Percentiles rank a stretch among this genome's conserved stretches.
These are phyloP conservation scores for Corbicula japonica DNA, from an alignment of 2,888 invertebrate species.

Conservation along the genomic window DNA sequence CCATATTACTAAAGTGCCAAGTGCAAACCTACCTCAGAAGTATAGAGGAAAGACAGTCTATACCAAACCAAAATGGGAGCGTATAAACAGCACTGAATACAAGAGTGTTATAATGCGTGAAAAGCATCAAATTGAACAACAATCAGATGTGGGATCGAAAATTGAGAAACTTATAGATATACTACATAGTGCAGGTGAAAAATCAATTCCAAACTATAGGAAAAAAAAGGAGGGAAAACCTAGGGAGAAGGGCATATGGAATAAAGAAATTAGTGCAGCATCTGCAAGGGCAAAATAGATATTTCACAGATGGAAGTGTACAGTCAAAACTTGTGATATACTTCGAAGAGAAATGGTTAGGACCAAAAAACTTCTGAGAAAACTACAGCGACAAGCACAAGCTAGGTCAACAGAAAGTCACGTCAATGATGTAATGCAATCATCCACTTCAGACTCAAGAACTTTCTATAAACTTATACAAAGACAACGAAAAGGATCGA, in stretches of 20 bases:
- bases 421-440: background rate
- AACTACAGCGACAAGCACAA: constrained; percentile 4
- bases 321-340: background rate
- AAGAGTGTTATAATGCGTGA: background rate
- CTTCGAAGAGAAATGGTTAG: background rate
- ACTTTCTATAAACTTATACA: background rate
- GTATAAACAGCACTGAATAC: background rate
- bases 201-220: background rate
- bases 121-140: background rate
- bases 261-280: constrained; percentile 1
- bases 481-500: background rate
- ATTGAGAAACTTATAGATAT: background rate
- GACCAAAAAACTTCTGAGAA: background rate
- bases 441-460: background rate
- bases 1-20: too few relatives aligned
- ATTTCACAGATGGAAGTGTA: background rate
- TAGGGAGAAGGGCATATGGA: background rate
- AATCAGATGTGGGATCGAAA: background rate
- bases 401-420: background rate
- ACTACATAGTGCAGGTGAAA: background rate
- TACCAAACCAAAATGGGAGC: background rate
- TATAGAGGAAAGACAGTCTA: background rate
- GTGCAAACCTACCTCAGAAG: background rate
- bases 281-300: background rate
- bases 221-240: background rate